A percentile compares a stretch with the other conserved stretches of the same genome.
Evolutionary conservation across 2,888 invertebrate genomes (phyloP).

Genomic region (Silvanus unidentatus): DNA sequence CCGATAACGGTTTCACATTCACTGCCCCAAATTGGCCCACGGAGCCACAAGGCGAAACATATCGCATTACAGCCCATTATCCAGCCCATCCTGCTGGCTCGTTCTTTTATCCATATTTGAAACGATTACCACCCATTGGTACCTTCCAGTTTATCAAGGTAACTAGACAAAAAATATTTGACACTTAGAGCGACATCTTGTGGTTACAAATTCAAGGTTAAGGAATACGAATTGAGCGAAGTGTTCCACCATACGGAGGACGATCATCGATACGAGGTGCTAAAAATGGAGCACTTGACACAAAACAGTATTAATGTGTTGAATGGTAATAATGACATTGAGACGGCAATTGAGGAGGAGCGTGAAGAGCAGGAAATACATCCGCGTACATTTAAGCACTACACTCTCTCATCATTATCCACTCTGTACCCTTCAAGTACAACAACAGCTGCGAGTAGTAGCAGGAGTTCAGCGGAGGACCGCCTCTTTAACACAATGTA

Average conservation of each 20-base stretch:
- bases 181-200: no score
- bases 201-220: slow-evolving; percentile 54
- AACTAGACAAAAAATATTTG: no score
- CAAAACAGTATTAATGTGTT: slow-evolving; percentile 57
- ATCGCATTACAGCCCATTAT: slow-evolving; percentile 80
- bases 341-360: slow-evolving; percentile 75
- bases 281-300: slow-evolving; percentile 55
- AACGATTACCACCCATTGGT: slow-evolving; percentile 82
- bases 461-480: slow-evolving; percentile 26
- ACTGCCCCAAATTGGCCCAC: slow-evolving; percentile 96
- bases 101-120: slow-evolving; percentile 87
- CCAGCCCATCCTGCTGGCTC: slow-evolving; percentile 91
- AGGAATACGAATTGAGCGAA: slow-evolving; percentile 82
- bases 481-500: slow-evolving; percentile 40
- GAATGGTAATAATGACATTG: slow-evolving; percentile 63
- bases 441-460: slow-evolving; percentile 23
- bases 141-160: slow-evolving; percentile 90
- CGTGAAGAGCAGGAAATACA: slow-evolving; percentile 58
- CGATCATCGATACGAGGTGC: slow-evolving; percentile 67
- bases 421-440: no score
- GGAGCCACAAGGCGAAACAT: slow-evolving; percentile 81
- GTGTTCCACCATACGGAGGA: slow-evolving; percentile 79
- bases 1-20: slow-evolving; percentile 92
- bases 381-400: slow-evolving; percentile 30
- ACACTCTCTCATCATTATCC: slow-evolving; percentile 25